Conservation (phyloP, 37 sponge, comb jelly and placozoan species). For the Theonella swinhoei region DNA sequence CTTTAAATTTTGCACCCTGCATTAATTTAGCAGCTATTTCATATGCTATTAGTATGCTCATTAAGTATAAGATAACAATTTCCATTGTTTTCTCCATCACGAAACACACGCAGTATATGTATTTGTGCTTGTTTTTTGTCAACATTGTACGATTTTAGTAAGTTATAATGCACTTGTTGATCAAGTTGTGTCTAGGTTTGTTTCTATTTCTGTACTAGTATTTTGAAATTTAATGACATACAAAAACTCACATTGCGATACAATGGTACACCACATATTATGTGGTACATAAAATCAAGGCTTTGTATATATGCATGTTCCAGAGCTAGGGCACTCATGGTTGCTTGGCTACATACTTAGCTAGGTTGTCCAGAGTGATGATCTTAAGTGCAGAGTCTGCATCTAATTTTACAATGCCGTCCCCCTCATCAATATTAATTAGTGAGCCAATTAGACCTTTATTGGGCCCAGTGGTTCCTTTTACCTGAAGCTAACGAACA, state of each 20-base stretch:
- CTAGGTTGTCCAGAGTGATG: slow-evolving; percentile 76
- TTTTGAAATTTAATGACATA: too few species aligned
- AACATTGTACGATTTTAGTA: neutral
- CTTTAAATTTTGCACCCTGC: slow-evolving; percentile 30
- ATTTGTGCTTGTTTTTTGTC: neutral
- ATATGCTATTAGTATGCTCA: neutral
- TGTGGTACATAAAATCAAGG: too few species aligned
- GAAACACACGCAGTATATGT: neutral
- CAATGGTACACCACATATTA: too few species aligned
- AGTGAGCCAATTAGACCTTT: slow-evolving; percentile 76
- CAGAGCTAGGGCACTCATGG: too few species aligned
- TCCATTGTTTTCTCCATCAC: neutral
- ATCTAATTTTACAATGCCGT: slow-evolving; percentile 91
- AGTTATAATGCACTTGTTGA: neutral
- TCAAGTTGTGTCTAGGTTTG: neutral
- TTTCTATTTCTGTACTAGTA: neutral
- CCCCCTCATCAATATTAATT: slow-evolving; percentile 92
- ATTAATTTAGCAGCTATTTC: neutral
- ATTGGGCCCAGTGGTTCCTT: slow-evolving; percentile 65
- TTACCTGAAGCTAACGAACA: slow-evolving; percentile 47
- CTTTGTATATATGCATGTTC: too few species aligned
- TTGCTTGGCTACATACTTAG: slow-evolving; percentile 60
- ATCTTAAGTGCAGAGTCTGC: slow-evolving; percentile 81
- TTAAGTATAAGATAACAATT: neutral
- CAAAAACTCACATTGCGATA: too few species aligned